These are phyloP conservation scores for Gymnobelideus leadbeateri DNA, from an alignment of 2,113 vertebrate species.

Conservation along the genomic window DNA sequence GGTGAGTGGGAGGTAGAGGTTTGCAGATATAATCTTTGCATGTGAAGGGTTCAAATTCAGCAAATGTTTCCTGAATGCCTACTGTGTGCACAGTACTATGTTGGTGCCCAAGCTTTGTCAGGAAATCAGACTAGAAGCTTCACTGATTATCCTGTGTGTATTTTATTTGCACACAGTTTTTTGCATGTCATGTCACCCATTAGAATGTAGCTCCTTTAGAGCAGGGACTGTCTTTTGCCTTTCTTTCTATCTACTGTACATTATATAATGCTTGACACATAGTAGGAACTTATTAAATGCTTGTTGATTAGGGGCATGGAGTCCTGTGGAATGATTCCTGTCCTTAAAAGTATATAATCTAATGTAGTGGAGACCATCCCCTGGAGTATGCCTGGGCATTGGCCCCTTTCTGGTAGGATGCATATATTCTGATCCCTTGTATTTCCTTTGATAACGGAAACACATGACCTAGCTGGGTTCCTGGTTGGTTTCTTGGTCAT, in stretches of 20 bases:
- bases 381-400: not conserved
- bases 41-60: not conserved
- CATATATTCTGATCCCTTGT: not conserved
- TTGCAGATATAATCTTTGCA: not conserved
- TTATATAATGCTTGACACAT: not conserved
- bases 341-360: not conserved
- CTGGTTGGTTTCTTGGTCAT: not conserved
- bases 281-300: not conserved
- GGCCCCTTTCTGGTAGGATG: not conserved
- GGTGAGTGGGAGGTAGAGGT: accelerated
- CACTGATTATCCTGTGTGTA: not conserved
- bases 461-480: not conserved
- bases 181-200: not conserved
- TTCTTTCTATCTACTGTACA: not conserved
- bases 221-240: not conserved
- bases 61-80: not conserved
- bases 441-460: not conserved
- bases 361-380: not conserved
- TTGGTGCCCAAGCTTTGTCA: not conserved
- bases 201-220: not conserved
- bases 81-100: not conserved
- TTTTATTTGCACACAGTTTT: not conserved
- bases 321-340: not conserved
- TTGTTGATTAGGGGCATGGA: not conserved
- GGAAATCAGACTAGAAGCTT: not conserved